Base-by-base conservation (phyloP, 2,113 vertebrate species). In the Phyllostomus discolor region DNA sequence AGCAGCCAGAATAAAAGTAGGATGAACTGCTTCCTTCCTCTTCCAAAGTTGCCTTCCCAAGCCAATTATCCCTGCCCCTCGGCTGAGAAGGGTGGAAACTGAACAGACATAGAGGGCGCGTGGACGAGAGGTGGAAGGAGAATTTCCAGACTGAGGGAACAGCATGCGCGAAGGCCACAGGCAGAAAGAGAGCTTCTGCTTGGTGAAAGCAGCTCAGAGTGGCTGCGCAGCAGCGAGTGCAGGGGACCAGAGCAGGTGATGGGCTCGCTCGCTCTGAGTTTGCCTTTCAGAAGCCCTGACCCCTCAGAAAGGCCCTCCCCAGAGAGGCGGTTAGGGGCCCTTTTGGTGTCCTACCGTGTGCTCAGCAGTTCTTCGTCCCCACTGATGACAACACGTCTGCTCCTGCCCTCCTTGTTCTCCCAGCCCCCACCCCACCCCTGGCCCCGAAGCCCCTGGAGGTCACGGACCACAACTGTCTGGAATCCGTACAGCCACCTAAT, bases 381-480 rank as follows among this genome's bases (percentile, higher is more conserved):
- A 28, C 17, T 54, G 33, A 26, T 0, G 90, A 26, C n/a, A 41
- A 22, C 0, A 4, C 1, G 10, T 22, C 35, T 22, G 24, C 35
- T 8, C 31, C 62, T 16, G 43, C 12, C 19, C 76, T 52, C 26
- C 10, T 26, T 35, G 52, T 19, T 41, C 57, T 46, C 43, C 50
- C 43, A 10, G 46, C n/a, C 26, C 2, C 24, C 41, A 38, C 24
- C 10, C 38, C 38, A 41, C 38, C 38, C 38, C 38, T 41, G 52
- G 7, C 24, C 41, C 72, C 10, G 26, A 48, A 81, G 16, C 15
- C 6, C 22, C 41, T 38, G 66, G 50, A 82, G 38, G 52, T 3
- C 66, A 8, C 4, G 22, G 22, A 72, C 52, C 66, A 31, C 6
- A 1, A 57, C 78, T 35, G 28, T 3, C 3, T 80, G 35, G 46